phyloP scores from a whole-genome alignment of 2,888 invertebrate genomes.

The Myopa tessellatipennis region DNA sequence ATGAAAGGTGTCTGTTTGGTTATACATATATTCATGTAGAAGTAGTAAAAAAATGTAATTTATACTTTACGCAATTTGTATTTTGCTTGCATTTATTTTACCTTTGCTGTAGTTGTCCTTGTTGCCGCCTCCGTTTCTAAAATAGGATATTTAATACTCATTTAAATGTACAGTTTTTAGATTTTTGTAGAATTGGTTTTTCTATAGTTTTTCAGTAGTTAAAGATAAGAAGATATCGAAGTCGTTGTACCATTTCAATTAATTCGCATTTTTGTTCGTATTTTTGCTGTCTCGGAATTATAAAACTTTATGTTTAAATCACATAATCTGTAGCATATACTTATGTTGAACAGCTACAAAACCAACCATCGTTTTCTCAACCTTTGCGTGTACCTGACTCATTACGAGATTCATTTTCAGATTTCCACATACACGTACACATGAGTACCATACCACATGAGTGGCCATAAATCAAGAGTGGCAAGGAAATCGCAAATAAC shows the following conservation, averaged over 20 bases:
- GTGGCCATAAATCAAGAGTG: too few species aligned
- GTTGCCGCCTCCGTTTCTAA: constrained; percentile 89
- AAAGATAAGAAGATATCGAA: constrained; percentile 40
- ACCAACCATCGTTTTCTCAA: constrained; percentile 14
- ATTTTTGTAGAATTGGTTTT: constrained; percentile 33
- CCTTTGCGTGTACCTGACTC: constrained; percentile 3
- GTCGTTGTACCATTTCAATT: constrained; percentile 27
- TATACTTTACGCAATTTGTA: constrained; percentile 65
- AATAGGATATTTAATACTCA: constrained; percentile 68
- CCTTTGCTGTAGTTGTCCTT: constrained; percentile 97
- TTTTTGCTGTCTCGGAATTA: constrained; percentile 9
- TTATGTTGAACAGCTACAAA: constrained; percentile 1
- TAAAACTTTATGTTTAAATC: not conserved
- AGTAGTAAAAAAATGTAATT: constrained; percentile 50
- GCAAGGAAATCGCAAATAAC: too few species aligned
- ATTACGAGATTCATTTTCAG: constrained; percentile 15
- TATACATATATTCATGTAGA: constrained; percentile 32
- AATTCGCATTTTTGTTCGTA: constrained; percentile 6
- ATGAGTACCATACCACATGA: not conserved
- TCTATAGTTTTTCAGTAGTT: constrained; percentile 32
- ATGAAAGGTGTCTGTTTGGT: not conserved
- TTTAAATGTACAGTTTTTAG: constrained; percentile 60
- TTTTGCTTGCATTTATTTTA: constrained; percentile 73
- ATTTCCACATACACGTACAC: constrained; percentile 4
- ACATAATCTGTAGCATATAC: constrained; percentile 12